Evolutionary conservation across 1,140 invertebrate species (phyloP).

Genomic region (Meloidogyne hapla): DNA sequence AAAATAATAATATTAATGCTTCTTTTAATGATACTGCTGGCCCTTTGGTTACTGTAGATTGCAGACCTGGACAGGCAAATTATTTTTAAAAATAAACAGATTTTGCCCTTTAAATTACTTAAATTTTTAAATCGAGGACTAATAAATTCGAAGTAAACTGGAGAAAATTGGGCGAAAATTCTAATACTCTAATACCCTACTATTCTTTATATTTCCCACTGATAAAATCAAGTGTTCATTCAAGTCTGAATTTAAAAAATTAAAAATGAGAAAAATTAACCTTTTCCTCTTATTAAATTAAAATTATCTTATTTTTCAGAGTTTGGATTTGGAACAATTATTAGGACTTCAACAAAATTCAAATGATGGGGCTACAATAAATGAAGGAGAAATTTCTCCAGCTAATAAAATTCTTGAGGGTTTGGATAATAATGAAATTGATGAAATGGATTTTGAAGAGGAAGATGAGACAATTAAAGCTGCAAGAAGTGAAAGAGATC

Average conservation of each 20-base stretch:
- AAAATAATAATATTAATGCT: no score
- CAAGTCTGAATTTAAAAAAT: no score
- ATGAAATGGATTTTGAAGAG: constrained; percentile 3
- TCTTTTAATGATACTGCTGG: background rate
- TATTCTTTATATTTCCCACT: no score
- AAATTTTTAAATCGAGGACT: no score
- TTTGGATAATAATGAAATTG: constrained; percentile 5
- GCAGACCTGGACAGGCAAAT: constrained; percentile 9
- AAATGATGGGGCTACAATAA: background rate
- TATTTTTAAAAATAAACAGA: background rate
- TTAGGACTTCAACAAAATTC: constrained; percentile 18
- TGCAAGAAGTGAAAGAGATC: background rate
- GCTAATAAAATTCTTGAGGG: background rate
- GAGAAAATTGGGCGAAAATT: no score
- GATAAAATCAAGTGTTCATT: no score
- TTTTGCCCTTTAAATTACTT: no score
- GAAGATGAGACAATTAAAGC: background rate
- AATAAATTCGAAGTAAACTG: no score
- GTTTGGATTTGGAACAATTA: constrained; percentile 19
- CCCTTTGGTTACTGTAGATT: constrained; percentile 26
- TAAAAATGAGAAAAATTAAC: background rate
- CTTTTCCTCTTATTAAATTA: background rate
- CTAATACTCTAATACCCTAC: no score
- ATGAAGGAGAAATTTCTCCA: background rate
- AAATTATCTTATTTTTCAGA: background rate